Percentiles rank a stretch among this genome's conserved stretches.
Evolutionary conservation across 2,113 vertebrate species (phyloP).

Genomic region (Lathamus discolor): DNA sequence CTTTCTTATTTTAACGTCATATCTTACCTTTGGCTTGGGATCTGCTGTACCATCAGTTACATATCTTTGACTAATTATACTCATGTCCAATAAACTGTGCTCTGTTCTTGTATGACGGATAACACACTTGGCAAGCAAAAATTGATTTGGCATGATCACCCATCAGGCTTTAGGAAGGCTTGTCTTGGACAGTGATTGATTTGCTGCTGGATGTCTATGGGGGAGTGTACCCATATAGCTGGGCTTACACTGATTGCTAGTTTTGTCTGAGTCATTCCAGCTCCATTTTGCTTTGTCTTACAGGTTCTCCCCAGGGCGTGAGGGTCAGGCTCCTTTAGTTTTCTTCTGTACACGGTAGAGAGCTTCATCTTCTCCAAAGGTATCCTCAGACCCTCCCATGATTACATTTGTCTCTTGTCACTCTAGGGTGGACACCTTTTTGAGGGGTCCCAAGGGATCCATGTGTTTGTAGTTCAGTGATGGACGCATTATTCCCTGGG

Average conservation of each 20-base stretch:
- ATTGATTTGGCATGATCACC: background rate
- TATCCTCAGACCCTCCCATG: background rate
- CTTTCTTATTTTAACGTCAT: background rate
- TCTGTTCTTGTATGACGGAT: background rate
- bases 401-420: background rate
- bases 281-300: background rate
- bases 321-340: background rate
- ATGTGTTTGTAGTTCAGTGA: background rate
- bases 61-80: background rate
- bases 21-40: background rate
- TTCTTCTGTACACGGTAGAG: background rate
- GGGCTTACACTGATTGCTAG: background rate
- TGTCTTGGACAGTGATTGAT: background rate
- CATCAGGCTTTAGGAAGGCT: background rate
- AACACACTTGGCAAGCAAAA: background rate
- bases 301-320: background rate
- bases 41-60: background rate
- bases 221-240: rapidly evolving
- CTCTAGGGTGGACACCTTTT: background rate
- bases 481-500: background rate
- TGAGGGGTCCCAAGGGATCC: background rate
- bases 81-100: background rate
- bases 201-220: background rate
- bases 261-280: background rate
- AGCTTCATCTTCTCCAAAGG: background rate